Evolutionary conservation across 2,888 invertebrate genomes (phyloP).

Genomic region (Margaritifera margaritifera): DNA sequence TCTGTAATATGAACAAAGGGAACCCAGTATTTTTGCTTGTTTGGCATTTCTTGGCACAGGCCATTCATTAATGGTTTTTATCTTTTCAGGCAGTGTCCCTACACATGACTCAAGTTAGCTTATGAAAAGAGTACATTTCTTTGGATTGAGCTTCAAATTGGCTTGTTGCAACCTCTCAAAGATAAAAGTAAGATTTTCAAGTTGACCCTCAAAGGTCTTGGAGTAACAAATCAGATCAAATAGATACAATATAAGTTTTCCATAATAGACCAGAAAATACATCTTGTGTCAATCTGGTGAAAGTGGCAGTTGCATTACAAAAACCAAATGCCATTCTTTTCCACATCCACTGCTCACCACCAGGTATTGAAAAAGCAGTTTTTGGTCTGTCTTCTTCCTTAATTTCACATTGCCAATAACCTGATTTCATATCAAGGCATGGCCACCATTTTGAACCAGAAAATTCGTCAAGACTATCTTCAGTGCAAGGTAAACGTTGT

Average conservation of each 20-base stretch:
- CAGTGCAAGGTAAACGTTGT: no score
- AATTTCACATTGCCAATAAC: constrained; percentile 34
- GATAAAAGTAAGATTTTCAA: constrained; percentile 17
- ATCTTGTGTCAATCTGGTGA: constrained; percentile 28
- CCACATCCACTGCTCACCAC: constrained; percentile 30
- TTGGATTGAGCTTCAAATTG: constrained; percentile 23
- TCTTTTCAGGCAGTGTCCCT: constrained; percentile 12
- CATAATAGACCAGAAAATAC: constrained; percentile 28
- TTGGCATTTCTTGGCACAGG: constrained; percentile 21
- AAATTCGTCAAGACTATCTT: constrained; percentile 27
- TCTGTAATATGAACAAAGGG: constrained; percentile 27
- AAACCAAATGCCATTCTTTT: constrained; percentile 30
- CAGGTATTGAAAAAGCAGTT: constrained; percentile 28
- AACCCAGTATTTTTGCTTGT: constrained; percentile 21
- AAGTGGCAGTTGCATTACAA: constrained; percentile 32
- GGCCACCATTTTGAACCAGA: constrained; percentile 24
- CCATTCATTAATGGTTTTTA: constrained; percentile 21
- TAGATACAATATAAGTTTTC: no score
- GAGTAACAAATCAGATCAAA: constrained; percentile 25
- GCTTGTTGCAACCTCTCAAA: constrained; percentile 19
- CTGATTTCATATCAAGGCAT: no score
- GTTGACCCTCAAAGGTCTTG: constrained; percentile 17
- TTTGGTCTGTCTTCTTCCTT: constrained; percentile 20
- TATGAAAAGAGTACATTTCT: constrained; percentile 23
- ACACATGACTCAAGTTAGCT: constrained; percentile 21